Percentiles rank a stretch among this genome's conserved stretches.
These are phyloP conservation scores for Apodemus sylvaticus DNA, from an alignment of 2,113 vertebrate genomes.

Conservation along the genomic window DNA sequence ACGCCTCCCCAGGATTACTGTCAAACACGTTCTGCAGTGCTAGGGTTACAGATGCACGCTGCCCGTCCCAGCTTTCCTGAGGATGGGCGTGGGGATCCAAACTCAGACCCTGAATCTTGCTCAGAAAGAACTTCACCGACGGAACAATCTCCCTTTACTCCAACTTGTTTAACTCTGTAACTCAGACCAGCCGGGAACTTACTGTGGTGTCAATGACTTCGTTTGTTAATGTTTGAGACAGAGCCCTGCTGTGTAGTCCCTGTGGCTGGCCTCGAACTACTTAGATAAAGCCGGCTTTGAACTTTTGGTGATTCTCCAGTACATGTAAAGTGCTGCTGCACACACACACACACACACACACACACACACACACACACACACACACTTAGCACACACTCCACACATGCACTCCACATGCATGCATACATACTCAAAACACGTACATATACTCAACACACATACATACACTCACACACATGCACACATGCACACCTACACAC, in stretches of 20 bases:
- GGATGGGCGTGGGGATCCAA: neutral
- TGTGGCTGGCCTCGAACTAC: neutral
- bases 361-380: neutral
- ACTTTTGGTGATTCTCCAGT: too few species aligned
- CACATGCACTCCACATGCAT: too few species aligned
- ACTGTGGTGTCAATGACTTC: neutral
- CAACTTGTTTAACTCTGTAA: neutral
- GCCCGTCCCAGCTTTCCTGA: neutral
- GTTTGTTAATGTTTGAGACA: neutral
- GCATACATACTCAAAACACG: too few species aligned
- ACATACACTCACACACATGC: neutral
- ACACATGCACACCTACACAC: neutral
- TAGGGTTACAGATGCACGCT: neutral
- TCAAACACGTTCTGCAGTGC: neutral
- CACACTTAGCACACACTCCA: neutral
- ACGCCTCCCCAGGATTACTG: neutral
- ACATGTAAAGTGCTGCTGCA: neutral
- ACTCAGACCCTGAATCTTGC: neutral
- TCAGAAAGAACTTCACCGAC: neutral
- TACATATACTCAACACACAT: too few species aligned
- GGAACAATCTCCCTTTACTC: neutral
- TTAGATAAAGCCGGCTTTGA: neutral
- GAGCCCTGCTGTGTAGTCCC: too few species aligned
- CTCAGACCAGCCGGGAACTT: neutral
- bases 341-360: neutral